Evolutionary conservation across 1,140 invertebrate genomes (phyloP).

Genomic region (Lucilia cuprina): DNA sequence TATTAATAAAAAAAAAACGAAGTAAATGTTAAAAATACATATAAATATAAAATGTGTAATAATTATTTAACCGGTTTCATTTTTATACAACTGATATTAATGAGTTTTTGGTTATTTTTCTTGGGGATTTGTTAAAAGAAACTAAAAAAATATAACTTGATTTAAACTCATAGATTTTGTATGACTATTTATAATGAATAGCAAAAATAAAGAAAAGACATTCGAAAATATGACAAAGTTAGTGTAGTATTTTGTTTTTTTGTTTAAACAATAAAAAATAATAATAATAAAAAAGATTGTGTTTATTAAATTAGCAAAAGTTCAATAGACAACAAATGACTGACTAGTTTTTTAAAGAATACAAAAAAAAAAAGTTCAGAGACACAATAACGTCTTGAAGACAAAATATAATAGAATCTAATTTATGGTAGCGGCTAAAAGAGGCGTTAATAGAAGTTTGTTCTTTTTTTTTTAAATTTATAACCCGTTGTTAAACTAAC

Average conservation of each 20-base stretch:
- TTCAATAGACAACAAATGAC: constrained; percentile 1
- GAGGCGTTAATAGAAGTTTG: not conserved
- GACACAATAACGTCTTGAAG: too few relatives aligned
- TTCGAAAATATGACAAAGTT: too few relatives aligned
- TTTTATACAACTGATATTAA: not conserved
- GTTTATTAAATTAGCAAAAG: constrained; percentile 7
- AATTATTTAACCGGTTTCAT: constrained; percentile 4
- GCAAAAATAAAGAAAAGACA: not conserved
- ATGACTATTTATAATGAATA: not conserved
- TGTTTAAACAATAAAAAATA: too few relatives aligned
- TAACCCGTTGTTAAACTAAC: not conserved
- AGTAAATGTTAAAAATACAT: not conserved
- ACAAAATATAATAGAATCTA: too few relatives aligned
- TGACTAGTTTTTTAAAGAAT: not conserved
- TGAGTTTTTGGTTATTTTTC: too few relatives aligned
- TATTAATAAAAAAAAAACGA: not conserved
- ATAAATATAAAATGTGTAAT: not conserved
- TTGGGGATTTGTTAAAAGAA: not conserved
- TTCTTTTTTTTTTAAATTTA: too few relatives aligned
- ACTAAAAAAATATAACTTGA: not conserved
- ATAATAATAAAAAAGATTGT: not conserved
- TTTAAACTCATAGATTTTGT: not conserved
- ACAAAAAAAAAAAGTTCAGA: not conserved
- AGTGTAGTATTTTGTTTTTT: too few relatives aligned
- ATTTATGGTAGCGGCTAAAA: not conserved